phyloP scores from a whole-genome alignment of 2,113 vertebrate species.

The Xyrauchen texanus region DNA sequence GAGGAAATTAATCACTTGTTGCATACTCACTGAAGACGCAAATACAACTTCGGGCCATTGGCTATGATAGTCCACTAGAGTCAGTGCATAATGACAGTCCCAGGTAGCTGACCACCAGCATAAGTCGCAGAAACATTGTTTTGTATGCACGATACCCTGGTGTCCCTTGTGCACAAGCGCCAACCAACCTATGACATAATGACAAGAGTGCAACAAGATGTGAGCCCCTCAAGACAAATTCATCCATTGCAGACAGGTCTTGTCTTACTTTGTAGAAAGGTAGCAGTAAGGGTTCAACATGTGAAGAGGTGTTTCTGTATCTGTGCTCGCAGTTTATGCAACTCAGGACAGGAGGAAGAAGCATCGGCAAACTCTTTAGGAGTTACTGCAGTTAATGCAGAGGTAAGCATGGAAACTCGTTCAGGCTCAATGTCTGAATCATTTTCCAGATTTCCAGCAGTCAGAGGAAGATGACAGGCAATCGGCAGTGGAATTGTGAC shows the following conservation, averaged over 20 bases:
- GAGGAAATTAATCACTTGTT: conserved; percentile 25
- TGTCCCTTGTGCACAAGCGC: background rate
- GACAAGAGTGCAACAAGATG: background rate
- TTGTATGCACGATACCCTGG: conserved; percentile 2
- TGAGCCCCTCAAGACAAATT: background rate
- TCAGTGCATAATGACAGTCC: conserved; percentile 12
- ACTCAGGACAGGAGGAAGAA: background rate
- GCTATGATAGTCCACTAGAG: conserved; percentile 42
- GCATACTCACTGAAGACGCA: conserved; percentile 45
- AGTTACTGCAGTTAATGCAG: background rate
- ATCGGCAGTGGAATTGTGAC: background rate
- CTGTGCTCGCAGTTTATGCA: background rate
- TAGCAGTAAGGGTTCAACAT: no score
- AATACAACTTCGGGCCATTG: conserved; percentile 50
- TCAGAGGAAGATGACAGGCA: background rate
- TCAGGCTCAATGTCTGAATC: background rate
- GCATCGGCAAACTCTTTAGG: background rate
- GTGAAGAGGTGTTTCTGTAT: background rate
- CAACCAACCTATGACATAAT: background rate
- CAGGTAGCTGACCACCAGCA: background rate
- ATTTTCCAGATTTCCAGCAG: no score
- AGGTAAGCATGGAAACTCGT: background rate
- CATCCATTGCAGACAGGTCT: background rate
- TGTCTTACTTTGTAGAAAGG: no score
- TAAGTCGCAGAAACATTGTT: background rate